A percentile compares a stretch with the other conserved stretches of the same genome.
Evolutionary conservation across 2,888 invertebrate species (phyloP).

Genomic region (Pyralis farinalis): DNA sequence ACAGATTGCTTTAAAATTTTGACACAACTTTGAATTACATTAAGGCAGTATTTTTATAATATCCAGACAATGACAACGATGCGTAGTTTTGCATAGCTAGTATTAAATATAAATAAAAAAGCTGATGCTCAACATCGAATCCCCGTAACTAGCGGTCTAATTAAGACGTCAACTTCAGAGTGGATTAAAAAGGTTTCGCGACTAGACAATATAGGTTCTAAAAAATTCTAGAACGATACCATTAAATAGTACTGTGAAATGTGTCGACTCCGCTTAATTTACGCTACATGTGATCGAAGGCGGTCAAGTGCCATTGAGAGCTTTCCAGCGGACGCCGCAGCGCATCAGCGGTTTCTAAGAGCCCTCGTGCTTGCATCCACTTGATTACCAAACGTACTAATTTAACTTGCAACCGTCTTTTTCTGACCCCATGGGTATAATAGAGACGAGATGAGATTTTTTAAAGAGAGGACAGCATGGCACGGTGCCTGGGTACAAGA

Average conservation of each 20-base stretch:
- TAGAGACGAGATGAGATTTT: constrained; percentile 52
- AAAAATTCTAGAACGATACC: too few relatives aligned
- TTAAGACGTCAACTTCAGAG: too few relatives aligned
- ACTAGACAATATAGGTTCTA: too few relatives aligned
- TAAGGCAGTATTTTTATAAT: too few relatives aligned
- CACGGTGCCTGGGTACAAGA: constrained; percentile 39
- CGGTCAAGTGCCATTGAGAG: constrained; percentile 71
- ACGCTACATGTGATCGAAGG: constrained; percentile 47
- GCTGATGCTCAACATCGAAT: too few relatives aligned
- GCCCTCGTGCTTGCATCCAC: constrained; percentile 44
- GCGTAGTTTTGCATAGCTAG: too few relatives aligned
- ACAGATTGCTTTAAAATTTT: too few relatives aligned
- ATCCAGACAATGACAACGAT: too few relatives aligned
- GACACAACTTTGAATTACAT: too few relatives aligned
- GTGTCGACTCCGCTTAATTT: constrained; percentile 57
- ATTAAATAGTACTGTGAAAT: constrained; percentile 34
- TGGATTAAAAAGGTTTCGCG: too few relatives aligned
- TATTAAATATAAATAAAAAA: too few relatives aligned
- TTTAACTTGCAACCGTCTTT: constrained; percentile 49
- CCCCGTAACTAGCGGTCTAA: too few relatives aligned
- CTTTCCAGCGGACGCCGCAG: constrained; percentile 38
- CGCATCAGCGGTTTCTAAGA: constrained; percentile 60
- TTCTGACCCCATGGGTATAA: constrained; percentile 49
- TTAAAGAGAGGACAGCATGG: constrained; percentile 38
- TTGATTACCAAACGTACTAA: constrained; percentile 39